phyloP scores from a whole-genome alignment of 2,113 vertebrate species.

The Brachyhypopomus occidentalis region DNA sequence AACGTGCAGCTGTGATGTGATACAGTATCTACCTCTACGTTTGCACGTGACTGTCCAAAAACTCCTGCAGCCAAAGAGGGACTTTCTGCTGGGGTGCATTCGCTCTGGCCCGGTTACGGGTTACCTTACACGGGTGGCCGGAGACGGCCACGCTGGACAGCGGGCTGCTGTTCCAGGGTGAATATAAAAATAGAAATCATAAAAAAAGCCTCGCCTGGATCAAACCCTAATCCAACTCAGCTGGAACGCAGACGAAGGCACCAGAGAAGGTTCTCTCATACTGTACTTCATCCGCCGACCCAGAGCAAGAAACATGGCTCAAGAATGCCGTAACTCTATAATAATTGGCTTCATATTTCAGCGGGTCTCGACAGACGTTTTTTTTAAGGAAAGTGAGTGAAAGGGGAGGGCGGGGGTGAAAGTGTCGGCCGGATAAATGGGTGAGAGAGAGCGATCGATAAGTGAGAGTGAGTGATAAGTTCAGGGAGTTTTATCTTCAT shows the following conservation, averaged over 20 bases:
- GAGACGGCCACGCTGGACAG: constrained; percentile 3
- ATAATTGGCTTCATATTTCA: constrained; percentile 15
- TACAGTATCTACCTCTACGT: neutral
- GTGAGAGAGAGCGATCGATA: constrained; percentile 31
- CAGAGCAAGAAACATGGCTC: constrained; percentile 6
- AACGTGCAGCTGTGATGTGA: neutral
- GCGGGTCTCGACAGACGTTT: constrained; percentile 12
- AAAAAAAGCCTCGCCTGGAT: constrained; percentile 31
- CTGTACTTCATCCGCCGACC: neutral
- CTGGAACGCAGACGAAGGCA: neutral
- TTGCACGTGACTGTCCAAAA: neutral
- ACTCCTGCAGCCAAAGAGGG: neutral
- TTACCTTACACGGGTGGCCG: constrained; percentile 51
- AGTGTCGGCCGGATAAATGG: neutral
- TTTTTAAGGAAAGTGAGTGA: constrained; percentile 19
- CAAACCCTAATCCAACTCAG: neutral
- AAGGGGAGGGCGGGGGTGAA: neutral
- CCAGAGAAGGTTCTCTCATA: neutral
- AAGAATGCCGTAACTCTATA: constrained; percentile 14
- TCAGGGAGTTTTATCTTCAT: constrained; percentile 46
- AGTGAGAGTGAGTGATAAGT: constrained; percentile 37
- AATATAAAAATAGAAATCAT: constrained; percentile 59
- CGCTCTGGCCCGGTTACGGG: constrained; percentile 29
- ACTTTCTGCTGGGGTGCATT: constrained; percentile 20
- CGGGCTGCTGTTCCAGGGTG: constrained; percentile 18